Evolutionary conservation across 2,888 invertebrate genomes (phyloP).

Genomic region (Leucania comma): DNA sequence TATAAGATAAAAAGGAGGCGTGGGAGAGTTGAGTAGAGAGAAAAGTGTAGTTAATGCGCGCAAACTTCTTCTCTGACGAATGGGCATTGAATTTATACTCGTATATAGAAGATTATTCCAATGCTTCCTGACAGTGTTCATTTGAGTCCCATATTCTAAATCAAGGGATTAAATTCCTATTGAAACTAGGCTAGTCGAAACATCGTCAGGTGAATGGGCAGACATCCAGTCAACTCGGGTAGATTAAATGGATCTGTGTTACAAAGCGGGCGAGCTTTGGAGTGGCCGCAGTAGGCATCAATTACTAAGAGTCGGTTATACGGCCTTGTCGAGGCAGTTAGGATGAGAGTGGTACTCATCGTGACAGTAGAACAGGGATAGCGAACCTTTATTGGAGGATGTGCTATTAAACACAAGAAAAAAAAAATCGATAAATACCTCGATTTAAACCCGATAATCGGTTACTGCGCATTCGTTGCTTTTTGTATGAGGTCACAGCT

Average conservation of each 20-base stretch:
- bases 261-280: slow-evolving; percentile 29
- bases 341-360: neutral
- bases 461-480: too few species aligned
- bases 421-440: too few species aligned
- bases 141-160: neutral
- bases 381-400: too few species aligned
- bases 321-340: slow-evolving; percentile 1
- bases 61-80: too few species aligned
- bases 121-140: neutral
- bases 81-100: too few species aligned
- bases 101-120: neutral
- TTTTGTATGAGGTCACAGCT: too few species aligned
- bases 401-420: too few species aligned
- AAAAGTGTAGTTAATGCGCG: too few species aligned
- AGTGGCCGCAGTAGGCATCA: slow-evolving; percentile 31
- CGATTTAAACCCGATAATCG: too few species aligned
- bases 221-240: slow-evolving; percentile 22
- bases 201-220: slow-evolving; percentile 9
- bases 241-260: slow-evolving; percentile 35
- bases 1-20: too few species aligned
- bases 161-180: slow-evolving; percentile 16
- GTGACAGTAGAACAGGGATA: too few species aligned
- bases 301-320: slow-evolving; percentile 29
- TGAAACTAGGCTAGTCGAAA: slow-evolving; percentile 11
- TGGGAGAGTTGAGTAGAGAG: too few species aligned